These are phyloP conservation scores for Cyclophora punctaria DNA, from an alignment of 2,888 invertebrate species.

Conservation along the genomic window DNA sequence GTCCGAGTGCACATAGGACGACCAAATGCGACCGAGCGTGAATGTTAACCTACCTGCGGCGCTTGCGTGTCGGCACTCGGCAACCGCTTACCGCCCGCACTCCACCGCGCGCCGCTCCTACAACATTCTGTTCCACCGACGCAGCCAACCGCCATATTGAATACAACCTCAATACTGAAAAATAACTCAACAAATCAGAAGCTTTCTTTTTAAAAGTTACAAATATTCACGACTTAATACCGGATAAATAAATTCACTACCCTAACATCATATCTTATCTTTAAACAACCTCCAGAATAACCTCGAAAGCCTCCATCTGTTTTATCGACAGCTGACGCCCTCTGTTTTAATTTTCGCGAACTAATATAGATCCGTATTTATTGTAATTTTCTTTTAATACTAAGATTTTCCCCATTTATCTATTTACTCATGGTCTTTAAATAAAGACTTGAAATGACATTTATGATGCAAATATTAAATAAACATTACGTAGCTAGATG, in stretches of 20 bases:
- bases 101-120: constrained; percentile 36
- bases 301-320: constrained; percentile 48
- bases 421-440: no score
- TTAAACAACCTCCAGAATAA: constrained; percentile 4
- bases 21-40: constrained; percentile 70
- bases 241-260: neutral
- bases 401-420: no score
- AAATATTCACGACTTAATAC: neutral
- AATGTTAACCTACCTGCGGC: constrained; percentile 72
- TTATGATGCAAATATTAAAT: no score
- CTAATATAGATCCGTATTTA: neutral
- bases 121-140: constrained; percentile 57
- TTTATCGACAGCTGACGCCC: constrained; percentile 36
- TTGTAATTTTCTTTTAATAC: no score
- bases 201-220: no score
- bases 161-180: constrained; percentile 32
- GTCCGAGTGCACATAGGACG: constrained; percentile 55
- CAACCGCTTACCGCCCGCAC: constrained; percentile 16
- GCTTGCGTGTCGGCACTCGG: constrained; percentile 65
- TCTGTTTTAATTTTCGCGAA: constrained; percentile 26
- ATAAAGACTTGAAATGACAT: no score
- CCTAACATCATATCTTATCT: neutral
- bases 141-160: constrained; percentile 43
- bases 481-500: no score
- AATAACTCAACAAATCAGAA: no score